phyloP scores from a whole-genome alignment of 2,797 vertebrate species.

The Zenarchopterus dispar region DNA sequence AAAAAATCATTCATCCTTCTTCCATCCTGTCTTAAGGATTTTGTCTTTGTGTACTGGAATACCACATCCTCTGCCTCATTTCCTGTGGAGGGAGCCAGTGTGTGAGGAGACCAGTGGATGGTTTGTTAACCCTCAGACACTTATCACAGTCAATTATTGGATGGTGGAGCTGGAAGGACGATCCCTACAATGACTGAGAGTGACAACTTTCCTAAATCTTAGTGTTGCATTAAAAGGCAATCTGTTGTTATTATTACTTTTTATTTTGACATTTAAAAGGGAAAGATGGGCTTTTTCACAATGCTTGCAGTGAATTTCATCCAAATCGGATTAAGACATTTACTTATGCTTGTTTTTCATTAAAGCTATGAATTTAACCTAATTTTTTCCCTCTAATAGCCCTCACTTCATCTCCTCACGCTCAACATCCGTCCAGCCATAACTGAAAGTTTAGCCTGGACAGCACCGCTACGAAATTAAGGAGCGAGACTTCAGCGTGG shows the following conservation, averaged over 20 bases:
- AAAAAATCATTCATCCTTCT: constrained; percentile 20
- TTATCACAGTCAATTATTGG: not conserved
- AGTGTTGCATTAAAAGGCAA: no score
- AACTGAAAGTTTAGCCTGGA: constrained; percentile 66
- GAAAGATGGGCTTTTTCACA: constrained; percentile 7
- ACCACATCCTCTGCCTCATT: constrained; percentile 75
- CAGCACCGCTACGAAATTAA: constrained; percentile 59
- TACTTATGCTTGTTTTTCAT: constrained; percentile 58
- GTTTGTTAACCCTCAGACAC: constrained; percentile 44
- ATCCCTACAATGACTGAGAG: no score
- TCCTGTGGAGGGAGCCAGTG: constrained; percentile 65
- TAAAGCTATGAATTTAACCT: constrained; percentile 53
- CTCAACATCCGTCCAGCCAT: constrained; percentile 65
- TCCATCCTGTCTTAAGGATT: constrained; percentile 57
- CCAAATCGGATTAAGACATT: constrained; percentile 34
- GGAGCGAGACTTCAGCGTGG: constrained; percentile 63
- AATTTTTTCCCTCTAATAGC: constrained; percentile 66
- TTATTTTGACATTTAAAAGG: no score
- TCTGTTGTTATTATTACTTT: no score
- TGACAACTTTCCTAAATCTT: no score
- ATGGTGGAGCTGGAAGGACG: constrained; percentile 18
- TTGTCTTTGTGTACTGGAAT: constrained; percentile 48
- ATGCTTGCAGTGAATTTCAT: constrained; percentile 30
- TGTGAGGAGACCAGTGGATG: constrained; percentile 38
- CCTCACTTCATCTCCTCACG: constrained; percentile 37